Evolutionary conservation across 1,140 invertebrate genomes (phyloP), one percentile per base, ranked within the genome.

Genomic region (Drosophila erecta): DNA sequence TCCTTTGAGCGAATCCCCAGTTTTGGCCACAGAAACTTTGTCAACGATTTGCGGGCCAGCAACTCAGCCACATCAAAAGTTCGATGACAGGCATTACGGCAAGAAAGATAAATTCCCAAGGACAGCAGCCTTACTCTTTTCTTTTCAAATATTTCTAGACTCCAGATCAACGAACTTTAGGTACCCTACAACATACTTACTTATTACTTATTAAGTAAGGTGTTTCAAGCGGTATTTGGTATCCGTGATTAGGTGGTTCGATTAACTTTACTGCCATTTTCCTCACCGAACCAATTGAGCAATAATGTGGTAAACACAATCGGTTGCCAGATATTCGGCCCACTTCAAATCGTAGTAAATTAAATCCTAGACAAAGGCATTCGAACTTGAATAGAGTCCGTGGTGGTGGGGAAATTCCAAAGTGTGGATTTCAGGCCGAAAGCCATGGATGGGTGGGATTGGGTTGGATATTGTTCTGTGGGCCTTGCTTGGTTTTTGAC

Each of bases 401-500:
- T 56, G 15, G 20, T 10, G 40, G 24, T 5, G 61, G 33, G 22
- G 8, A 65, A 41, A 64, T 64, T 38, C 60, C 41, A 41, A 38
- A 40, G 17, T 57, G 41, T 20, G 62, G 53, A 22, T 38, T 37
- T 40, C 6, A n/a, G 24, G 14, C 7, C 17, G 11, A 41, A 41
- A 27, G 27, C 14, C 7, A 8, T 6, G 5, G 24, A 6, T 27
- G 7, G 30, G 8, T 8, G 8, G 30, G 7, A 8, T 49, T 27
- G 5, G 43, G 6, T 30, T 17, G 17, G 60, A 51, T 30, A 10
- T 20, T 12, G 22, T 50, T 30, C n/a, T 8, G 43, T 17, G n/a
- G 38, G 64, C 17, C 50, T 47, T 57, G 49, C 41, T 57, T 70
- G 67, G 43, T 58, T 61, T 73, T 62, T 62, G 61, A 74, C 59